Conservation (phyloP, 2,113 vertebrate species). For the Scytalopus superciliaris region DNA sequence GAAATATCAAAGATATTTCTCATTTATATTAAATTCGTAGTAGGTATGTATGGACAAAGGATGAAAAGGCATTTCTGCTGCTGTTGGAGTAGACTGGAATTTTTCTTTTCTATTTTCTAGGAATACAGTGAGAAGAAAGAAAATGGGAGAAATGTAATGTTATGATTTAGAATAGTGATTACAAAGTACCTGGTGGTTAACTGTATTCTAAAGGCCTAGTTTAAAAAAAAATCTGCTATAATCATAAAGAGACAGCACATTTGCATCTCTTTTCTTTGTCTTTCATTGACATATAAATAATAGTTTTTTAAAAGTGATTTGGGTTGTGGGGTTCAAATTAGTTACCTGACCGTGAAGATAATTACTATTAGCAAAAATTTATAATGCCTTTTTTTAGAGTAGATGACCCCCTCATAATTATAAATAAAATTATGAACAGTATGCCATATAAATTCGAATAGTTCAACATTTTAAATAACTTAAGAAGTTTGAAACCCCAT, state of each 20-base stretch:
- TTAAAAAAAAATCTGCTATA: background rate
- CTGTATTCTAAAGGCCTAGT: background rate
- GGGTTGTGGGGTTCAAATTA: background rate
- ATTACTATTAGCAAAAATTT: conserved; percentile 21
- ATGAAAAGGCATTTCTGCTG: background rate
- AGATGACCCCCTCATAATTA: conserved; percentile 22
- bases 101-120: background rate
- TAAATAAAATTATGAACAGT: background rate
- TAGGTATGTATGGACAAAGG: background rate
- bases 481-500: background rate
- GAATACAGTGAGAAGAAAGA: background rate
- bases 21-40: background rate
- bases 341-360: background rate
- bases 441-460: conserved; percentile 20
- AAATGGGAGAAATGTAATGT: background rate
- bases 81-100: background rate
- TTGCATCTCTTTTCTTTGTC: conserved; percentile 35
- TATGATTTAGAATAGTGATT: background rate
- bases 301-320: conserved; percentile 12
- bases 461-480: conserved; percentile 14
- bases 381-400: background rate
- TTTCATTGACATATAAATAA: conserved; percentile 40
- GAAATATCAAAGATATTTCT: background rate
- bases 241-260: background rate
- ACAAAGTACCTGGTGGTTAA: background rate